Evolutionary conservation across 2,888 invertebrate genomes (phyloP).

Genomic region (Drosophila nigricruria): DNA sequence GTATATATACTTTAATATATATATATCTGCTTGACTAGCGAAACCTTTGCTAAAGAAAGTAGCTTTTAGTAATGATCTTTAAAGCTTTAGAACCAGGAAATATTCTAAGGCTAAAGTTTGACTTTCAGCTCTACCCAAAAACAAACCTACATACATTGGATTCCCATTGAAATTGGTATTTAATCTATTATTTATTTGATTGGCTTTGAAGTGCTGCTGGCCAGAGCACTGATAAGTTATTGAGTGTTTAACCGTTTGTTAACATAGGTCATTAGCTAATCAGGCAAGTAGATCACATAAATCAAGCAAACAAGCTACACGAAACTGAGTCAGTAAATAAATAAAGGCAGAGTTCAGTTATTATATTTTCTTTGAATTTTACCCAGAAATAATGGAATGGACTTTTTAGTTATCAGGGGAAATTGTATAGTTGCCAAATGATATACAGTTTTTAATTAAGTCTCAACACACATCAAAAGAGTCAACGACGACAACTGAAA

Average conservation of each 20-base stretch:
- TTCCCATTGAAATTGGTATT: not conserved
- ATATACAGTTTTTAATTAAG: constrained; percentile 63
- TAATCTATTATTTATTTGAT: constrained; percentile 2
- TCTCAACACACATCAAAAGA: constrained; percentile 10
- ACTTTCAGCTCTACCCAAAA: not conserved
- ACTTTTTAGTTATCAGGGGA: constrained; percentile 36
- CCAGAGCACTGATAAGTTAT: constrained; percentile 26
- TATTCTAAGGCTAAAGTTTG: not conserved
- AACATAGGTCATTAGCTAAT: constrained; percentile 40
- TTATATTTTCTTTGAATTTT: not conserved
- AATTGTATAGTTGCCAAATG: constrained; percentile 40
- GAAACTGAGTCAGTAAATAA: not conserved
- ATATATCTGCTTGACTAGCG: not conserved
- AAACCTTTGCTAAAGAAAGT: constrained; percentile 6
- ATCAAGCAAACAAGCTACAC: not conserved
- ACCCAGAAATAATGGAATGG: not conserved
- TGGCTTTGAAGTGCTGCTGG: constrained; percentile 12
- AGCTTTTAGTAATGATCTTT: not conserved
- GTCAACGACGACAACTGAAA: constrained; percentile 31
- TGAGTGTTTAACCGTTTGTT: constrained; percentile 30
- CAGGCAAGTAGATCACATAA: constrained; percentile 15
- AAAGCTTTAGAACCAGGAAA: not conserved
- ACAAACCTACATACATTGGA: not conserved
- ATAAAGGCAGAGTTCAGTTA: not conserved
- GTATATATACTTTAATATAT: constrained; percentile 1